phyloP scores from a whole-genome alignment of 2,797 vertebrate species.

The Pangasius krempfi region DNA sequence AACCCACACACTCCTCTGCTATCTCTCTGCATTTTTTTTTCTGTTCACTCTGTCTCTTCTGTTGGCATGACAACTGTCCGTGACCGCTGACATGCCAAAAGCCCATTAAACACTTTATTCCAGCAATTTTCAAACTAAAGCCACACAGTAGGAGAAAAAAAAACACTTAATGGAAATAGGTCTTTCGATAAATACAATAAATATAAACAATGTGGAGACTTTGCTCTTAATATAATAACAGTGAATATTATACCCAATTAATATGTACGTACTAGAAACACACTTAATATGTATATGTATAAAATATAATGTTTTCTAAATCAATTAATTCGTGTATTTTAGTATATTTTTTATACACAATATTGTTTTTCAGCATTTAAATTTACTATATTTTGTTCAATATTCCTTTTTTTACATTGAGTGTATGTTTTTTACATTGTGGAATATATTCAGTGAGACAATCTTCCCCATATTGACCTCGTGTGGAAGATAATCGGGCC shows the following conservation, averaged over 20 bases:
- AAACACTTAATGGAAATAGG: not conserved
- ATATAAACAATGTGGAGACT: not conserved
- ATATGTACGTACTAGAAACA: not conserved
- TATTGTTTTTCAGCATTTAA: not conserved
- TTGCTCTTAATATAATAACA: not conserved
- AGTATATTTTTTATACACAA: not conserved
- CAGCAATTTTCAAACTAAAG: conserved; percentile 35
- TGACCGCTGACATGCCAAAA: conserved; percentile 46
- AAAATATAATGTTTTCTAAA: not conserved
- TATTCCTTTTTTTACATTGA: too few species aligned
- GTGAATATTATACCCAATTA: not conserved
- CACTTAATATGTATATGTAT: not conserved
- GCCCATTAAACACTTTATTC: conserved; percentile 53
- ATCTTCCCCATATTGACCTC: not conserved
- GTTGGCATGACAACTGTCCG: conserved; percentile 53
- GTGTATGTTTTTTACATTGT: too few species aligned
- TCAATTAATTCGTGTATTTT: not conserved
- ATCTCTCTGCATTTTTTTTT: conserved; percentile 7
- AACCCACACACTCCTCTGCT: conserved; percentile 20
- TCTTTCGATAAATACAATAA: not conserved
- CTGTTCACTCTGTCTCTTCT: conserved; percentile 15
- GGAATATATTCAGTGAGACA: not conserved
- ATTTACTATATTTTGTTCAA: not conserved
- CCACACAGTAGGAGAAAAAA: not conserved
- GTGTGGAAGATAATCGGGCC: not conserved